Conservation (phyloP, 2,797 vertebrate species). For the Vultur gryphus region DNA sequence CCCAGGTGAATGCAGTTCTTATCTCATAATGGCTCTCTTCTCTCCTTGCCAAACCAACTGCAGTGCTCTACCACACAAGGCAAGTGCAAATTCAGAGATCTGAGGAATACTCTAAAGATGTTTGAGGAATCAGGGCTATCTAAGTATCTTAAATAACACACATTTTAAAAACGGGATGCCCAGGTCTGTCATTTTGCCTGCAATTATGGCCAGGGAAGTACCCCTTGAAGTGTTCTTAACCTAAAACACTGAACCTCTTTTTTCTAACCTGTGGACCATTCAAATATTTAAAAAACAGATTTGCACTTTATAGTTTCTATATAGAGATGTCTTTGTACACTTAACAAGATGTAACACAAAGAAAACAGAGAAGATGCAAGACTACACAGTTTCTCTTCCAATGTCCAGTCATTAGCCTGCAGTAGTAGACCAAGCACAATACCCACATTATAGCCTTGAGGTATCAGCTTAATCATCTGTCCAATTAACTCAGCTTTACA, state of each 20-base stretch:
- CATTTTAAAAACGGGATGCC: neutral
- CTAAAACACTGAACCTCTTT: neutral
- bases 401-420: neutral
- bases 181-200: neutral
- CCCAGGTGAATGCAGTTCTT: neutral
- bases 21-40: neutral
- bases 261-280: neutral
- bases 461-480: neutral
- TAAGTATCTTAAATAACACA: neutral
- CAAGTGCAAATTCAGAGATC: neutral
- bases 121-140: neutral
- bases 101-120: neutral
- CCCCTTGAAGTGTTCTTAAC: neutral
- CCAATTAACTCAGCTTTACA: neutral
- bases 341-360: neutral
- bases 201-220: neutral
- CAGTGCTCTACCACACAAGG: neutral
- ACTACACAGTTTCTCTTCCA: neutral
- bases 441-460: neutral
- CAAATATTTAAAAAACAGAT: neutral
- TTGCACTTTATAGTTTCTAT: neutral
- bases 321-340: neutral
- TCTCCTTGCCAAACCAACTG: neutral
- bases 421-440: neutral
- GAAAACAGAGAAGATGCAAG: neutral